phyloP scores from a whole-genome alignment of 2,888 invertebrate species.

The Agrotis segetum region DNA sequence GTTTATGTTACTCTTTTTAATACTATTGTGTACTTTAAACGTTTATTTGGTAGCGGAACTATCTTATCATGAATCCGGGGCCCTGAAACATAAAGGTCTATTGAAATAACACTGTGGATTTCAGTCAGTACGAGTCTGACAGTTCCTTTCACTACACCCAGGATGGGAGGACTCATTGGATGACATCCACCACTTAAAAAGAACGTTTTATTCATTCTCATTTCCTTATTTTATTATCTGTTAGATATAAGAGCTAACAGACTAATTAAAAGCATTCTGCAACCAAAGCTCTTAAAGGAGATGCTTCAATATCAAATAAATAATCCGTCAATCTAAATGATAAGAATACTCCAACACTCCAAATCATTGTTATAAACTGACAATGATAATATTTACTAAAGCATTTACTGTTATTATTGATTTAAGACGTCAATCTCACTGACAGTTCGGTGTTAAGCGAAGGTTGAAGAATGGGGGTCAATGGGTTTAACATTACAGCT shows the following conservation, averaged over 20 bases:
- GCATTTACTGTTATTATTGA: constrained; percentile 49
- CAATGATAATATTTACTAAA: constrained; percentile 47
- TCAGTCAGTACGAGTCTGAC: too few relatives aligned
- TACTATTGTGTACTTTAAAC: too few relatives aligned
- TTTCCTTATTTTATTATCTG: too few relatives aligned
- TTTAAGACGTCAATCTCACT: constrained; percentile 40
- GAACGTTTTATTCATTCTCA: too few relatives aligned
- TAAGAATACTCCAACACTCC: constrained; percentile 8
- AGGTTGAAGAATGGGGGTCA: constrained; percentile 34
- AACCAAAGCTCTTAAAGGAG: neutral
- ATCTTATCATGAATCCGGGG: too few relatives aligned
- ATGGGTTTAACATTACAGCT: neutral
- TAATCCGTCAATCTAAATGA: constrained; percentile 29
- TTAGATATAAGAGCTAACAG: neutral
- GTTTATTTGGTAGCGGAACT: too few relatives aligned
- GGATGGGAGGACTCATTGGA: too few relatives aligned
- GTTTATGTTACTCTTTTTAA: too few relatives aligned
- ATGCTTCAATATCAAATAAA: constrained; percentile 23
- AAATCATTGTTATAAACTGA: constrained; percentile 31
- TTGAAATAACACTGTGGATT: too few relatives aligned
- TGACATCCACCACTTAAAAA: too few relatives aligned
- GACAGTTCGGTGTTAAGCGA: constrained; percentile 26
- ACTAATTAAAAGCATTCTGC: neutral
- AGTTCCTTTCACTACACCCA: too few relatives aligned
- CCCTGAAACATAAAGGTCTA: too few relatives aligned